Conservation (phyloP, 2,888 invertebrate species). For the Cephus sareptanus region DNA sequence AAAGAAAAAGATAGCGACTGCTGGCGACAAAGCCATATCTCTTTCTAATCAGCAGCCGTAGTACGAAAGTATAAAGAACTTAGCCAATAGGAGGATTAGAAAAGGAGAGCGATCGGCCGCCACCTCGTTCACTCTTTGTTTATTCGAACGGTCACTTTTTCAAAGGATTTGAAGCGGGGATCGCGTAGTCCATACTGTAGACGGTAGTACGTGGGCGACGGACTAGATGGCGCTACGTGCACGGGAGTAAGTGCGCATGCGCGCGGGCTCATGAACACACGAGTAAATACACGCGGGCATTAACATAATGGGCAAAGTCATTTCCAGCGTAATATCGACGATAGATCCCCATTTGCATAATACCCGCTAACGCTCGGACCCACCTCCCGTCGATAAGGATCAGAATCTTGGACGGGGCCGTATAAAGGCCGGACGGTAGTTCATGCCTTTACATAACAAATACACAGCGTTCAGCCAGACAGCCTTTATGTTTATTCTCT, state of each 20-base stretch:
- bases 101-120: too few relatives aligned
- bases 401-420: background rate
- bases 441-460: background rate
- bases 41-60: too few relatives aligned
- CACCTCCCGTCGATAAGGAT: conserved; percentile 3
- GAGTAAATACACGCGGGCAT: background rate
- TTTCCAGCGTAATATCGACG: conserved; percentile 8
- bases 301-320: conserved; percentile 9
- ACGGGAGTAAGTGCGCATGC: background rate
- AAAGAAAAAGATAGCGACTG: too few relatives aligned
- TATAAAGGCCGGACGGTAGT: background rate
- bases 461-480: background rate
- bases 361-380: conserved; percentile 1
- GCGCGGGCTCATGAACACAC: background rate
- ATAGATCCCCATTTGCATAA: conserved; percentile 10
- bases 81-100: too few relatives aligned
- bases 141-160: too few relatives aligned
- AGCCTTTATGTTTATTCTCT: background rate
- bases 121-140: too few relatives aligned
- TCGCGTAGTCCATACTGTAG: too few relatives aligned
- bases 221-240: background rate
- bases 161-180: too few relatives aligned
- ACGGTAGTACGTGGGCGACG: too few relatives aligned
- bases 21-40: too few relatives aligned
- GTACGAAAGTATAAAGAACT: too few relatives aligned